Evolutionary conservation across 64 coral and sea anemone genomes (phyloP), one percentile per base, ranked within the genome.

Genomic region (Stylophora pistillata): DNA sequence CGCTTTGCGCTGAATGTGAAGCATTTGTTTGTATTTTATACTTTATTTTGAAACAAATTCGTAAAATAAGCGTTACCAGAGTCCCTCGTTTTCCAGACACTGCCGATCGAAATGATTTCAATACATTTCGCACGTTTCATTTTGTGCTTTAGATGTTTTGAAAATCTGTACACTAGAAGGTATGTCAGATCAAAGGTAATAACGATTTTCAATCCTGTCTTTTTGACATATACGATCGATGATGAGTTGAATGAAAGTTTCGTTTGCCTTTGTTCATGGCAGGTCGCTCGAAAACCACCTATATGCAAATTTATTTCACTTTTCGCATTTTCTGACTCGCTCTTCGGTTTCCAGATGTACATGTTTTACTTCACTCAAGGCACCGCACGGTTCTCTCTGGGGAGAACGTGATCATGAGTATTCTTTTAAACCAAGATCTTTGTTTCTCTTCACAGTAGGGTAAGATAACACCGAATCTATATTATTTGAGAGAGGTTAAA

Each of bases 221-320:
- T 37, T 3, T 7, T 47, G 37, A 23, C 17, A 23, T 10, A 76
- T 23, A 76, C 53, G 37, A 76, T 53, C 53, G 21, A 76, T 52
- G 13, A 23, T 76, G 21, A 54, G 37, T 76, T 52, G 73, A 52
- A 41, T 23, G 41, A 56, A 78, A 78, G 13, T 56, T 25, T 15
- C 20, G 17, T 28, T 53, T 56, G 28, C 56, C 25, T 55, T 78
- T 78, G n/a, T 78, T 21, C 41, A 1, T 53, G 16, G 64, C 16
- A n/a, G 10, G 31, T 54, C 32, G 30, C 0, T 13, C 37, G 37
- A 47, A 10, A 25, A 25, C 32, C 23, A 23, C 23, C 15, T 0
- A 56, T 78, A 78, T 57, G 75, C 53, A 78, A 78, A 78, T 78
- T 78, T 78, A 3, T 78, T 47, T 56, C 33, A 16, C 33, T 56